Conservation (phyloP, 1,140 invertebrate genomes). For the Chlorops oryzae region DNA sequence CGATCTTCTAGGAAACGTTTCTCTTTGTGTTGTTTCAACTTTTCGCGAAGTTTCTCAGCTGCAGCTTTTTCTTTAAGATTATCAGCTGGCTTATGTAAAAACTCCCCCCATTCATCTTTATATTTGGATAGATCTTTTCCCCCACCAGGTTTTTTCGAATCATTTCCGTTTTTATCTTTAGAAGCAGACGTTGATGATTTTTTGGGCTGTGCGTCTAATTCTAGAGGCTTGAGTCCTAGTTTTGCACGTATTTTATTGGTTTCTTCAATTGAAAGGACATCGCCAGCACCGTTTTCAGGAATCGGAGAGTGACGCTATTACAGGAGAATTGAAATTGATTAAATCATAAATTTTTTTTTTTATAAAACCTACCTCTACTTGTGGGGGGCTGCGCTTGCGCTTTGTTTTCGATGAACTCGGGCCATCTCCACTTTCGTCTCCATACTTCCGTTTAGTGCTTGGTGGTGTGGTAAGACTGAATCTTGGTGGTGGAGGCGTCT, state of each 20-base stretch:
- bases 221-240: constrained; percentile 87
- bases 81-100: constrained; percentile 86
- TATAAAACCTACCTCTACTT: constrained; percentile 29
- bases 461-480: constrained; percentile 49
- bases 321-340: constrained; percentile 18
- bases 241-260: constrained; percentile 89
- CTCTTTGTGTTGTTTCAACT: constrained; percentile 68
- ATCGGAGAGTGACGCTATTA: constrained; percentile 48
- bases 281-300: constrained; percentile 49
- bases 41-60: constrained; percentile 78
- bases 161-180: constrained; percentile 30
- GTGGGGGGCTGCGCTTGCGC: constrained; percentile 16
- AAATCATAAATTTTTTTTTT: constrained; percentile 19
- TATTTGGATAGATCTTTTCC: constrained; percentile 52
- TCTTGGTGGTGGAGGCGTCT: constrained; percentile 1
- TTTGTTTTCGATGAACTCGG: constrained; percentile 12
- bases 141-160: too few species aligned
- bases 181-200: constrained; percentile 19
- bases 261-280: constrained; percentile 78
- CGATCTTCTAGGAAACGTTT: constrained; percentile 75
- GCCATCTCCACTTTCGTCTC: constrained; percentile 14
- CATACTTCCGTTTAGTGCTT: constrained; percentile 39
- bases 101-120: constrained; percentile 81
- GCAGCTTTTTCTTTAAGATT: constrained; percentile 72
- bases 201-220: constrained; percentile 53